Evolutionary conservation across 2,888 invertebrate species (phyloP), one percentile per base, ranked within the genome.

Genomic region (Coelogynopora nodosa): DNA sequence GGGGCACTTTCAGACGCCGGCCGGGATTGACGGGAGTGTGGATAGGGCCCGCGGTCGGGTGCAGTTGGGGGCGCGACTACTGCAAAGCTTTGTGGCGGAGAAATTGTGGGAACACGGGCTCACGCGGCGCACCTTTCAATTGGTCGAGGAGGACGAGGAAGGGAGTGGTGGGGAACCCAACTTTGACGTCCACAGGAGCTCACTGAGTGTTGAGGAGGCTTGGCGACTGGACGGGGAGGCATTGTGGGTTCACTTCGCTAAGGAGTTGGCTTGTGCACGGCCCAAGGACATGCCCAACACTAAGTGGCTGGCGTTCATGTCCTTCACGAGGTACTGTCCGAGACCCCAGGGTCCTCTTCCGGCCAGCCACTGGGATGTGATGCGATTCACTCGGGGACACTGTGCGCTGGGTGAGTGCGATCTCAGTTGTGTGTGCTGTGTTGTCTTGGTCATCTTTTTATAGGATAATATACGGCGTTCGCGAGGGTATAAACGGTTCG

Each of bases 371-470:
- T 89, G 90, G 80, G 92, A 92, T 84, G 90, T 92, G 30, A 89
- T 92, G 80, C 89, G 89, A 67, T 88, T 91, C 88, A 93, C 92
- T 26, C 91, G 91, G 89, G 96, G 94, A 0, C 95, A 96, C 91
- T 95, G 95, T n/a, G 97, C 97, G 0, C 93, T 97, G 87, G 97
- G 97, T 67, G 95, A n/a, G n/a, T n/a, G n/a, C n/a, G n/a, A n/a
- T n/a, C n/a, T n/a, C n/a, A n/a, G n/a, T n/a, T 13, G n/a, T 67
- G 67, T 18, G n/a, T 67, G 13, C 13, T n/a, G n/a, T 67, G 67
- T n/a, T n/a, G n/a, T n/a, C n/a, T n/a, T n/a, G n/a, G n/a, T n/a
- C 67, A 67, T 67, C 23, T 29, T 23, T 85, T 30, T n/a, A n/a
- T n/a, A n/a, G n/a, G n/a, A n/a, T n/a, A n/a, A n/a, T n/a, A n/a